Conservation (phyloP, 2,888 invertebrate genomes). For the Cheilosia soror region DNA sequence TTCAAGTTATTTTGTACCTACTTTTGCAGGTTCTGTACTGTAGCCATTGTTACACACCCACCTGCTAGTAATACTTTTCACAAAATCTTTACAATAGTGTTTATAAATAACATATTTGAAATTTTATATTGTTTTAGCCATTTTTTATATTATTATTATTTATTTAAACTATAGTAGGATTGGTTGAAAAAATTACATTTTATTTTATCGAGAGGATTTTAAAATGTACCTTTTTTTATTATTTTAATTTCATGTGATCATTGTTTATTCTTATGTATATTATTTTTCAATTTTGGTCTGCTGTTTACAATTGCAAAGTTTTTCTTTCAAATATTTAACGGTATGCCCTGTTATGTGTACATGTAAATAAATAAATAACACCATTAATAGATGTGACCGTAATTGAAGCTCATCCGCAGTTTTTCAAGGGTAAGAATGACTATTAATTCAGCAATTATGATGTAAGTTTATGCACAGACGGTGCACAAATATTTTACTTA, state of each 20-base stretch:
- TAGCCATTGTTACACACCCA: too few species aligned
- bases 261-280: not conserved
- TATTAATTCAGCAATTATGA: not conserved
- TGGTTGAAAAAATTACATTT: not conserved
- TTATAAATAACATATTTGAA: too few species aligned
- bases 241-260: not conserved
- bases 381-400: not conserved
- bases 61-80: too few species aligned
- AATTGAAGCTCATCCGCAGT: constrained; percentile 10
- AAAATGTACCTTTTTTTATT: not conserved
- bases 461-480: too few species aligned
- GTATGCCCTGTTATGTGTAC: constrained; percentile 42
- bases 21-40: not conserved
- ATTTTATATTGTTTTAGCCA: not conserved
- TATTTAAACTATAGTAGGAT: not conserved
- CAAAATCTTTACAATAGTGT: too few species aligned
- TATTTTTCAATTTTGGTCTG: not conserved
- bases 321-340: constrained; percentile 22
- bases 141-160: not conserved
- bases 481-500: too few species aligned
- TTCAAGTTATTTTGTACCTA: too few species aligned
- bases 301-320: constrained; percentile 9
- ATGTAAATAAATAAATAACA: constrained; percentile 12
- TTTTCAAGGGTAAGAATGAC: constrained; percentile 26
- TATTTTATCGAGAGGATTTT: too few species aligned